Evolutionary conservation across 2,113 vertebrate genomes (phyloP).

Genomic region (Scomber scombrus): DNA sequence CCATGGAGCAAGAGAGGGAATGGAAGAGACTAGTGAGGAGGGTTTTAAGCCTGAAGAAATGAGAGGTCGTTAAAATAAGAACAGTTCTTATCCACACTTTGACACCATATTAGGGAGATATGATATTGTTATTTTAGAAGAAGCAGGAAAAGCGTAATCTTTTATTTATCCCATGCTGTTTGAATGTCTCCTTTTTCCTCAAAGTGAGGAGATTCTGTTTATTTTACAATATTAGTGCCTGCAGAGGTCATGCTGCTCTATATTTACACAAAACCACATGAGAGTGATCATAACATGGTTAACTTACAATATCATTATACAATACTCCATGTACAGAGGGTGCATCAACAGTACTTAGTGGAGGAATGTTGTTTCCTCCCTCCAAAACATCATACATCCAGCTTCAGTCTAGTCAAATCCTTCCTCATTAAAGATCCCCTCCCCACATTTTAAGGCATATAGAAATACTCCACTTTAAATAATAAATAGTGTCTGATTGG

Average conservation of each 20-base stretch:
- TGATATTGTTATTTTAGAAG: neutral
- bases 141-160: constrained; percentile 2
- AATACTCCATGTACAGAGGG: too few species aligned
- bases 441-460: too few species aligned
- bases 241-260: neutral
- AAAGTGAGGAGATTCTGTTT: neutral
- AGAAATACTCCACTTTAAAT: too few species aligned
- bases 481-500: too few species aligned
- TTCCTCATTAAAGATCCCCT: constrained; percentile 8
- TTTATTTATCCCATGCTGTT: too few species aligned
- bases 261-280: neutral
- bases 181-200: neutral
- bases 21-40: neutral
- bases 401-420: neutral
- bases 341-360: neutral
- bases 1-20: constrained; percentile 16
- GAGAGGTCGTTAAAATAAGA: constrained; percentile 35
- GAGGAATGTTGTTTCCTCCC: neutral
- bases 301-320: too few species aligned
- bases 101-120: neutral
- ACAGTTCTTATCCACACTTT: neutral
- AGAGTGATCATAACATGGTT: neutral
- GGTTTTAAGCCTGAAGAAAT: constrained; percentile 21
- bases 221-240: too few species aligned
- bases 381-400: neutral